Conservation (phyloP, 2,113 vertebrate genomes). For the Caracal caracal region DNA sequence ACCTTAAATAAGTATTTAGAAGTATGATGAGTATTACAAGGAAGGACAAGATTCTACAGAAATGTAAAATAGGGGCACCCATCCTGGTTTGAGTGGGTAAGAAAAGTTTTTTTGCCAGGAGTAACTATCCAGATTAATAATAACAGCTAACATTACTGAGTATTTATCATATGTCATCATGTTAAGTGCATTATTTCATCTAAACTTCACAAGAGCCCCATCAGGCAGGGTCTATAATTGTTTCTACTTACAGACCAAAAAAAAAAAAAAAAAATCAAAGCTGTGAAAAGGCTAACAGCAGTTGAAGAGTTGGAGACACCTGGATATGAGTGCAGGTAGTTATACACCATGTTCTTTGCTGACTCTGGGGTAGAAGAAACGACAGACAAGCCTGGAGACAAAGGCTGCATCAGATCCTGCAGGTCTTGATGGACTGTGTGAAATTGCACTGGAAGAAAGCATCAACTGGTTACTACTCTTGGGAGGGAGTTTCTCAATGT, state of each 20-base stretch:
- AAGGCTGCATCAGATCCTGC: not conserved
- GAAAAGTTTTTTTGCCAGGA: not conserved
- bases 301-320: not conserved
- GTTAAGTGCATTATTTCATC: not conserved
- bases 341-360: accelerated
- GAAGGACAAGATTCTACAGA: not conserved
- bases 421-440: accelerated
- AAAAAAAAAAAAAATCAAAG: not conserved
- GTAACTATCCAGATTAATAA: not conserved
- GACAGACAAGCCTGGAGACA: not conserved
- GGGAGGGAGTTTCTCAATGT: not conserved
- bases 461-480: not conserved
- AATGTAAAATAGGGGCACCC: not conserved
- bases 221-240: not conserved
- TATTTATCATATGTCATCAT: too few relatives aligned
- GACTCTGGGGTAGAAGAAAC: too few relatives aligned
- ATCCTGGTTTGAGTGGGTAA: not conserved
- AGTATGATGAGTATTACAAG: not conserved
- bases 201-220: not conserved
- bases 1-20: not conserved
- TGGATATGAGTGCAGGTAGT: accelerated
- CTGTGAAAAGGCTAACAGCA: not conserved
- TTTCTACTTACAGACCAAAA: not conserved
- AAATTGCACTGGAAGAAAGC: not conserved
- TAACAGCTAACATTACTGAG: not conserved